These are phyloP conservation scores for Eupristina koningsbergeri DNA, from an alignment of 1,140 invertebrate species.

Conservation along the genomic window DNA sequence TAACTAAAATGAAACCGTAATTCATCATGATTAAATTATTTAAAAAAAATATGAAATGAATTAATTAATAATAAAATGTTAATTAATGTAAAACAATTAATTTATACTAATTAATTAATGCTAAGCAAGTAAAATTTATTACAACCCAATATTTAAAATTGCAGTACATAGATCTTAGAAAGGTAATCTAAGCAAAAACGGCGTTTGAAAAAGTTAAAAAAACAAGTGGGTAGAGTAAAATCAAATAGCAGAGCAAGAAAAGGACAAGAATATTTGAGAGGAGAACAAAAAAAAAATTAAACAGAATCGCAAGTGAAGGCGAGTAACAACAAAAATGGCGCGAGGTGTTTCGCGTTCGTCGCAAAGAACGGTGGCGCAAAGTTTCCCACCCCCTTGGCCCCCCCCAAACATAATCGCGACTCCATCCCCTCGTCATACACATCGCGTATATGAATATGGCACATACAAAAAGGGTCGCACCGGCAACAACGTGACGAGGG, in stretches of 20 bases:
- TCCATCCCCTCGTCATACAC: slow-evolving; percentile 17
- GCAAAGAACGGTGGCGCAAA: slow-evolving; percentile 14
- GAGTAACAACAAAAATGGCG: slow-evolving; percentile 41
- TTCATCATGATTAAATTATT: too few species aligned
- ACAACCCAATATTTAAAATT: too few species aligned
- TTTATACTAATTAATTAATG: too few species aligned
- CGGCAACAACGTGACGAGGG: neutral
- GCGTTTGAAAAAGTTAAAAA: too few species aligned
- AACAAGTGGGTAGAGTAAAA: neutral
- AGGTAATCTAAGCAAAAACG: too few species aligned
- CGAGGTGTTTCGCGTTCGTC: slow-evolving; percentile 14
- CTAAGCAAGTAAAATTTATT: too few species aligned
- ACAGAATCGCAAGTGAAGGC: neutral
- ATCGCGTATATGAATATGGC: slow-evolving; percentile 59
- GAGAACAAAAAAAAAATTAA: neutral
- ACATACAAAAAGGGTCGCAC: neutral
- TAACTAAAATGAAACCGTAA: too few species aligned
- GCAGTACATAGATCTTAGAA: too few species aligned
- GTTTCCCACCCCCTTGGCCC: neutral
- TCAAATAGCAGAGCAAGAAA: neutral
- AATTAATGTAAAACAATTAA: too few species aligned
- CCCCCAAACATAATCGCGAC: neutral
- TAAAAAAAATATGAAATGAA: too few species aligned
- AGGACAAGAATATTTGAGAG: neutral
- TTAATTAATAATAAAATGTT: too few species aligned